Conservation (phyloP, 2,888 invertebrate genomes). For the Trileptium ribeirensis region DNA sequence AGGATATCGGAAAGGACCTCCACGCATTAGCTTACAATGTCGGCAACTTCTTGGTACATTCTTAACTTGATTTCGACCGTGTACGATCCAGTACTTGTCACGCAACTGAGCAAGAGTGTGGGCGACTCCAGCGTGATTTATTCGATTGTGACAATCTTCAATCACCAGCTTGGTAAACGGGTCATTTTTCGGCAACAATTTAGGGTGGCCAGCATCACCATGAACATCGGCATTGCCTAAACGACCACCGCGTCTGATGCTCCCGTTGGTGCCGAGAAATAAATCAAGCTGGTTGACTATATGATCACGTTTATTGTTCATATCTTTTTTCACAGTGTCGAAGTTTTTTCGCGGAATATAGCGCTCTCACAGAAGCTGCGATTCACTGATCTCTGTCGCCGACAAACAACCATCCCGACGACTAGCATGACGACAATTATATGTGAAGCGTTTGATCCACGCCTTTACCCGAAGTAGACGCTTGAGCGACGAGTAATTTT, state of each 20-base stretch:
- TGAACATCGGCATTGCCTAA: background rate
- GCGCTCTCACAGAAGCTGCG: no score
- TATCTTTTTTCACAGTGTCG: no score
- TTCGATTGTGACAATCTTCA: background rate
- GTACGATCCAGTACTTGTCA: constrained; percentile 20
- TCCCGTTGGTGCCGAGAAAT: background rate
- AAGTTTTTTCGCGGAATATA: no score
- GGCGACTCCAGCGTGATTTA: constrained; percentile 4
- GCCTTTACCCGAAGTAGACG: background rate
- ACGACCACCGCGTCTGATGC: background rate
- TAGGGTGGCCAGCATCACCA: background rate
- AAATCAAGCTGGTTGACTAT: no score
- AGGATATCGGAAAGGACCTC: background rate
- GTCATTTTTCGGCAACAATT: background rate
- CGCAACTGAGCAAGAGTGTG: constrained; percentile 16
- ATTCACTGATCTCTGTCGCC: background rate
- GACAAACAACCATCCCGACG: background rate
- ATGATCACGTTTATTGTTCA: no score
- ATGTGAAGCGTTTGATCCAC: background rate
- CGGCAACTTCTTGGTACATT: background rate
- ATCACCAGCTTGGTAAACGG: background rate
- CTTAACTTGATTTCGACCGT: constrained; percentile 18
- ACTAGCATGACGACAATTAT: background rate
- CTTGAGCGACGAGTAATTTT: background rate
- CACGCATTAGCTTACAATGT: background rate